Evolutionary conservation across 2,888 invertebrate genomes (phyloP), one percentile per base, ranked within the genome.

Genomic region (Nomada fabriciana): DNA sequence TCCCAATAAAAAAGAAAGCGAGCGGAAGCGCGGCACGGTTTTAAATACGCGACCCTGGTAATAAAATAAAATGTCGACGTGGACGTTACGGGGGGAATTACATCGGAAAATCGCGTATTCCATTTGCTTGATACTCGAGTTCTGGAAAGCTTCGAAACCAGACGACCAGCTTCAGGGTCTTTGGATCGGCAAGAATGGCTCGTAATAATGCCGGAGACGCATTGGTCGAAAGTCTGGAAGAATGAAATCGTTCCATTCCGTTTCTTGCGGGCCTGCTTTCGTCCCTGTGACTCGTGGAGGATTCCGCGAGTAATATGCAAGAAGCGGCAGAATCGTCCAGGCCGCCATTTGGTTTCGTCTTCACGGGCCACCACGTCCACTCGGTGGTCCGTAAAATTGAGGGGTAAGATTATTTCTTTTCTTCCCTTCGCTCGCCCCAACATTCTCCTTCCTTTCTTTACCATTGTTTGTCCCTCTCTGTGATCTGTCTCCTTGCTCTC

Each of bases 351-450:
- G 86, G 84, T 88, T 86, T 75, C 76, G 74, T 80, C 82, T 90
- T 90, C 88, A 88, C 88, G 89, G 88, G 86, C 80, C 82, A 76
- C 64, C 87, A 85, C 82, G 77, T 86, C 76, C 80, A 86, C 77
- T 78, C 86, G 84, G 80, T 88, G 89, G 83, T 80, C 89, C 91
- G 90, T 91, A 91, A 91, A 91, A 91, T 91, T 89, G 90, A 87
- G 87, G 85, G 85, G 72, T 86, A 76, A 85, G 88, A 90, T 90
- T 90, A 89, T 89, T 89, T 86, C 87, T 85, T 74, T 77, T 61
- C 59, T 25, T 73, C 80, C 65, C 29, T 59, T 25, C 55, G 23
- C 23, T 61, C 47, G n/a, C 23, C 29, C 18, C 20, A 15, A 42
- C 52, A 47, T n/a, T 69, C 36, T 53, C 52, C 65, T 57, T 50